A percentile compares a stretch with the other conserved stretches of the same genome.
These are phyloP conservation scores for Sphaerophoria taeniata DNA, from an alignment of 2,888 invertebrate species.

Conservation along the genomic window DNA sequence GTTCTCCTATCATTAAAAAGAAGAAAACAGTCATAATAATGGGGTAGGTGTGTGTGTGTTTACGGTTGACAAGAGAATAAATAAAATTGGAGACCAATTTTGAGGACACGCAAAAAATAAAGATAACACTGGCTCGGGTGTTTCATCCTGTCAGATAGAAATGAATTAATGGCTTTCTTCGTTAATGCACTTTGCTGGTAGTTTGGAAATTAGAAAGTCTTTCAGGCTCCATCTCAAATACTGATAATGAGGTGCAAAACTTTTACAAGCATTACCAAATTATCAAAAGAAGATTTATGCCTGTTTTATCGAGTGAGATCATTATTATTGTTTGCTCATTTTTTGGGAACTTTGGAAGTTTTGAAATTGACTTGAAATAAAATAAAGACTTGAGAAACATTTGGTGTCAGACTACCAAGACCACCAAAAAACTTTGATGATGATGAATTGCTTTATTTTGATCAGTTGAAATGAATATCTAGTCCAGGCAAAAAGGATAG, in stretches of 20 bases:
- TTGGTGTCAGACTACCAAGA: no score
- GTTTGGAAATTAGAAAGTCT: constrained; percentile 44
- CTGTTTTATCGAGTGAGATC: not conserved
- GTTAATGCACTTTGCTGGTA: constrained; percentile 51
- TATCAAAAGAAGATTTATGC: constrained; percentile 25
- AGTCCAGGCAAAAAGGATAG: no score
- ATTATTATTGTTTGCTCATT: not conserved
- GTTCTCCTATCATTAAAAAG: not conserved
- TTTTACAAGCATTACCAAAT: constrained; percentile 23
- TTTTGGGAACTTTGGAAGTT: no score
- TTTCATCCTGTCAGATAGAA: constrained; percentile 47
- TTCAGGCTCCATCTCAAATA: not conserved
- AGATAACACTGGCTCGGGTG: not conserved
- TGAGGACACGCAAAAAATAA: constrained; percentile 1
- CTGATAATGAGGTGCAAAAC: constrained; percentile 30
- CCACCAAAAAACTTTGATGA: no score
- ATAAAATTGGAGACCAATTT: constrained; percentile 30
- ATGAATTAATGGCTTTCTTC: constrained; percentile 55
- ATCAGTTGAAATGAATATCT: no score
- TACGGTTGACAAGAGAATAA: constrained; percentile 8
- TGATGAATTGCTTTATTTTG: no score
- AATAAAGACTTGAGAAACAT: no score
- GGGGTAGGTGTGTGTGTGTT: not conserved
- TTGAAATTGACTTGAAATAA: no score
- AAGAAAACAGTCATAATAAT: not conserved